These are phyloP conservation scores for Cervus canadensis DNA, from an alignment of 2,113 vertebrate genomes.

Conservation along the genomic window DNA sequence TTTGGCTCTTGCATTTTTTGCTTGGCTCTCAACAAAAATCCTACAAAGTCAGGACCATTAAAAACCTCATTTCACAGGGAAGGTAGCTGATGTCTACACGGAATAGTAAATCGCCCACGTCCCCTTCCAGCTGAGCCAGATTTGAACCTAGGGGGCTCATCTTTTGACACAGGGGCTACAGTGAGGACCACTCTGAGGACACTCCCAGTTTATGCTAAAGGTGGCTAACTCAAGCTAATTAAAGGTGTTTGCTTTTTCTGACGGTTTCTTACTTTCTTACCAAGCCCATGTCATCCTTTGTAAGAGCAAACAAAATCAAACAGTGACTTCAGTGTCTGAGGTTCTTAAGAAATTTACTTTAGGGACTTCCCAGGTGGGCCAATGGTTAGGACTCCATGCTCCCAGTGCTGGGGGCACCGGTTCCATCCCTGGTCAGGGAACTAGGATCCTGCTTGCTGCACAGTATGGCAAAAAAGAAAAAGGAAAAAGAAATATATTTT, in stretches of 20 bases:
- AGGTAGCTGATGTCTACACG: background rate
- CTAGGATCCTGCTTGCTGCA: background rate
- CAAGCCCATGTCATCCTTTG: background rate
- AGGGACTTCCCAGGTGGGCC: background rate
- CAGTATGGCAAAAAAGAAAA: background rate
- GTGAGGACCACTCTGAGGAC: background rate
- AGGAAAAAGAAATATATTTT: background rate
- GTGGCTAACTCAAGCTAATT: background rate
- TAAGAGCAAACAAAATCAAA: background rate
- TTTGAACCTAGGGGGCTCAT: background rate
- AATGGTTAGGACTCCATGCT: background rate
- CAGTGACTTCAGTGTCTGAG: background rate
- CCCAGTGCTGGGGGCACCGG: background rate
- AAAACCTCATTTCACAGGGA: background rate
- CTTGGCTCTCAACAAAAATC: background rate
- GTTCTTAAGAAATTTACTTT: background rate
- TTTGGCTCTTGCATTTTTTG: background rate
- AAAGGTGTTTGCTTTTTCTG: background rate
- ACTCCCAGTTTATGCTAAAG: background rate
- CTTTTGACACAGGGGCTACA: background rate
- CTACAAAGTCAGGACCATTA: background rate
- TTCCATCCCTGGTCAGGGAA: background rate
- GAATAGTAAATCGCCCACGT: background rate
- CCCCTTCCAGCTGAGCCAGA: background rate
- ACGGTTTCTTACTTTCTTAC: slow-evolving; percentile 15